Conservation (phyloP, 2,888 invertebrate genomes). For the Empis livida region DNA sequence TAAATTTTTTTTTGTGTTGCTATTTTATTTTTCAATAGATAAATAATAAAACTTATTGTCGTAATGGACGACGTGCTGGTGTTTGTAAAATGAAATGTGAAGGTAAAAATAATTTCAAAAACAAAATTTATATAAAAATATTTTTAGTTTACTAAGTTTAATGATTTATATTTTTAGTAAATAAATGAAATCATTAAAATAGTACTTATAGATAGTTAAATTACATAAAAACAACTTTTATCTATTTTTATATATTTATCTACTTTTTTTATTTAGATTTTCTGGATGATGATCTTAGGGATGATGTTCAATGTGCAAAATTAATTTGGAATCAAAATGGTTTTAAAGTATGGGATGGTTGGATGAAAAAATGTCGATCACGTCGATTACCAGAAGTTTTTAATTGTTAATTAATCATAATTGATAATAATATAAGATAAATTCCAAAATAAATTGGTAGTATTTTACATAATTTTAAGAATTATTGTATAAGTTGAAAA, state of each 20-base stretch:
- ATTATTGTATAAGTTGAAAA: too few relatives aligned
- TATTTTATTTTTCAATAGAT: constrained; percentile 41
- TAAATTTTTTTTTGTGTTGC: not conserved
- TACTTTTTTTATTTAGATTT: constrained; percentile 40
- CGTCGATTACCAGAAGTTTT: constrained; percentile 32
- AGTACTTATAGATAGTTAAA: too few relatives aligned
- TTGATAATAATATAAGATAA: too few relatives aligned
- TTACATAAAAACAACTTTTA: too few relatives aligned
- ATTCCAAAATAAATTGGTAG: too few relatives aligned
- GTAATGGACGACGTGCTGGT: constrained; percentile 53
- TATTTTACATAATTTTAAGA: too few relatives aligned
- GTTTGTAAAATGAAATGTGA: constrained; percentile 61
- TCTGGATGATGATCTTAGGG: constrained; percentile 50
- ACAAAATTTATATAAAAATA: too few relatives aligned
- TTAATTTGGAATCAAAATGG: constrained; percentile 49
- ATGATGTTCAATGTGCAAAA: constrained; percentile 54
- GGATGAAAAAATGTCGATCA: constrained; percentile 33
- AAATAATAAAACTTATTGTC: constrained; percentile 60
- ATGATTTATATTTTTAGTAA: too few relatives aligned
- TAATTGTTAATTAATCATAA: constrained; percentile 21
- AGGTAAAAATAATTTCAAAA: constrained; percentile 42
- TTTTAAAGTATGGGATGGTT: constrained; percentile 38
- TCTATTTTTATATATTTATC: not conserved
- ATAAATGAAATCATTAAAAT: too few relatives aligned
- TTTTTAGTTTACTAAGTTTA: too few relatives aligned